Evolutionary conservation across 2,113 vertebrate species (phyloP), one percentile per base, ranked within the genome.

Genomic region (Nansenia antarctica): DNA sequence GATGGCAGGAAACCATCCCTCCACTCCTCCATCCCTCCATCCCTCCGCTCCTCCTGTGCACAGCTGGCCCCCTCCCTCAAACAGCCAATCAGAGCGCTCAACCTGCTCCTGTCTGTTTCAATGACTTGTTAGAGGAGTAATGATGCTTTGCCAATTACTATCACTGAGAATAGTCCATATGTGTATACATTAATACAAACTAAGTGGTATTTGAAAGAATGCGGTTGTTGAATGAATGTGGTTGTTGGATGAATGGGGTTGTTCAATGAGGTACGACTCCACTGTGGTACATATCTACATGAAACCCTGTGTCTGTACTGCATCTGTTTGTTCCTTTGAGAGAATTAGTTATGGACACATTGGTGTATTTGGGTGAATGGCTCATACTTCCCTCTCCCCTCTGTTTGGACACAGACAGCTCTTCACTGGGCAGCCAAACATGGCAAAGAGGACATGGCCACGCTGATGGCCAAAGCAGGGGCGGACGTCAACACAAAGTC

Each of bases 341-440:
- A n/a, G 45, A 49, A 22, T 8, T 49, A 20, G 15, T 49, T 49
- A 20, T 6, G 45, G 7, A 20, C 45, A 20, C 12, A 42, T 1
- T 1, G 1, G 0, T 49, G 45, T 49, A 49, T 49, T 49, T 49
- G 11, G n/a, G 45, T 49, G 5, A 70, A 27, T 64, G 45, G 66
- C 60, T 63, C 3, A 18, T 5, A 5, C 20, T 61, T 3, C 11
- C 29, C 35, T 76, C 24, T 74, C 30, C n/a, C n/a, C 1, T 54
- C 22, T 54, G 55, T 0, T 62, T 62, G 20, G 60, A 45, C 49
- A 52, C 86, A 93, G 92, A 94, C 92, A 0, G 92, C 92, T 20
- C 76, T 94, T 55, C 93, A 94, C 78, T 94, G 92, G 92, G 93
- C 93, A 0, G 93, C 92, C 3, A 93, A 94, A 69, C 93, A 94